Conservation (phyloP, 1,140 invertebrate species). For the Papilio helenus region DNA sequence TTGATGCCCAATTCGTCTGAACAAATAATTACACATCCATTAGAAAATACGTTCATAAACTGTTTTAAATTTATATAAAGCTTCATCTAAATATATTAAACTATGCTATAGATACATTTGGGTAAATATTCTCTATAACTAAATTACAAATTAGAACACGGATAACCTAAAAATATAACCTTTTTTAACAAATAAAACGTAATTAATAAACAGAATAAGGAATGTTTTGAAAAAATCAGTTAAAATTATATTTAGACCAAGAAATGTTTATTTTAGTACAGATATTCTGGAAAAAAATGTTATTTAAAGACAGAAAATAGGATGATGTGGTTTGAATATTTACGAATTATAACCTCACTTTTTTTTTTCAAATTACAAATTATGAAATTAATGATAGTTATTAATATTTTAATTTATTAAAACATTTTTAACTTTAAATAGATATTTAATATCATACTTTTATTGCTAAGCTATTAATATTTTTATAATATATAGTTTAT, state of each 20-base stretch:
- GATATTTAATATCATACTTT: conserved; percentile 41
- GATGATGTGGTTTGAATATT: background rate
- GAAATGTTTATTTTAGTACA: background rate
- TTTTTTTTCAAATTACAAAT: conserved; percentile 3
- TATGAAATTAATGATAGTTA: conserved; percentile 15
- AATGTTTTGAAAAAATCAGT: background rate
- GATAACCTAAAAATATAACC: background rate
- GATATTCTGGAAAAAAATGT: background rate
- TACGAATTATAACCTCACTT: background rate
- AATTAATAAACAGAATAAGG: background rate
- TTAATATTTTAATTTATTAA: conserved; percentile 9
- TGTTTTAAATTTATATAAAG: background rate
- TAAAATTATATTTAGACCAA: background rate
- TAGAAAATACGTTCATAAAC: background rate
- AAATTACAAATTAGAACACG: background rate
- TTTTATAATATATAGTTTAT: conserved; percentile 51
- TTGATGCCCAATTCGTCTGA: conserved; percentile 99
- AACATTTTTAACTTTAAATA: conserved; percentile 11
- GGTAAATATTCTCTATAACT: background rate
- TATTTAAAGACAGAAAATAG: background rate
- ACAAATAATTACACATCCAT: background rate
- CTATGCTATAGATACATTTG: background rate
- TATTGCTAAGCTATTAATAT: conserved; percentile 64
- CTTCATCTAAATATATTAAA: too few relatives aligned
- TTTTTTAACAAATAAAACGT: background rate